Conservation (phyloP, 2,113 vertebrate genomes). For the Corythoichthys haematopterus region DNA sequence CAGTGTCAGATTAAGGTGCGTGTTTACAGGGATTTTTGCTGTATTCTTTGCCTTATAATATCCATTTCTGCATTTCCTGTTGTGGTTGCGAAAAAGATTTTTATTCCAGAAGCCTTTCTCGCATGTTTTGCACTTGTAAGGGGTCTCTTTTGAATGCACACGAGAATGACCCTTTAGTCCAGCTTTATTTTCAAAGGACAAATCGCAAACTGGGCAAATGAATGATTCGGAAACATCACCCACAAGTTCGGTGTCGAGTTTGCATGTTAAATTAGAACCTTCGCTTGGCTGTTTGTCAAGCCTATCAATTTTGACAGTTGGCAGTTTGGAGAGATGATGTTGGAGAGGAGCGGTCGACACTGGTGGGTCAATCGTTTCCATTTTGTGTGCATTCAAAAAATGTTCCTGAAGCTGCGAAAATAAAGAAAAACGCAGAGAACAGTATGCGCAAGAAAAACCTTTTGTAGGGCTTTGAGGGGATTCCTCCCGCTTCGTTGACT, state of each 20-base stretch:
- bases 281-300: slow-evolving; percentile 28
- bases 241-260: slow-evolving; percentile 12
- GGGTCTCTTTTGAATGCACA: slow-evolving; percentile 40
- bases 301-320: slow-evolving; percentile 62
- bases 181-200: slow-evolving; percentile 51
- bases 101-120: slow-evolving; percentile 66
- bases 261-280: slow-evolving; percentile 13
- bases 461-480: slow-evolving; percentile 31
- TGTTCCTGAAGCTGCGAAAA: slow-evolving; percentile 77
- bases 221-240: slow-evolving; percentile 28
- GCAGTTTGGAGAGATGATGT: slow-evolving; percentile 50
- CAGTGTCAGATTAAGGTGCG: slow-evolving; percentile 46
- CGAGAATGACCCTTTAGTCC: slow-evolving; percentile 60
- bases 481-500: slow-evolving; percentile 15
- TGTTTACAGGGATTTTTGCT: slow-evolving; percentile 32
- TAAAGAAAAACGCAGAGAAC: slow-evolving; percentile 66
- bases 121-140: slow-evolving; percentile 60
- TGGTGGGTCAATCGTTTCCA: slow-evolving; percentile 42
- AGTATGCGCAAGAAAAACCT: slow-evolving; percentile 72
- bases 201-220: slow-evolving; percentile 52
- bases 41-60: background rate
- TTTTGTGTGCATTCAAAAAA: slow-evolving; percentile 63
- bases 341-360: slow-evolving; percentile 43
- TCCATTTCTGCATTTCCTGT: slow-evolving; percentile 57
- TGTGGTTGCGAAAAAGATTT: slow-evolving; percentile 56